Conservation (phyloP, 2,888 invertebrate genomes). For the Tinea pellionella region DNA sequence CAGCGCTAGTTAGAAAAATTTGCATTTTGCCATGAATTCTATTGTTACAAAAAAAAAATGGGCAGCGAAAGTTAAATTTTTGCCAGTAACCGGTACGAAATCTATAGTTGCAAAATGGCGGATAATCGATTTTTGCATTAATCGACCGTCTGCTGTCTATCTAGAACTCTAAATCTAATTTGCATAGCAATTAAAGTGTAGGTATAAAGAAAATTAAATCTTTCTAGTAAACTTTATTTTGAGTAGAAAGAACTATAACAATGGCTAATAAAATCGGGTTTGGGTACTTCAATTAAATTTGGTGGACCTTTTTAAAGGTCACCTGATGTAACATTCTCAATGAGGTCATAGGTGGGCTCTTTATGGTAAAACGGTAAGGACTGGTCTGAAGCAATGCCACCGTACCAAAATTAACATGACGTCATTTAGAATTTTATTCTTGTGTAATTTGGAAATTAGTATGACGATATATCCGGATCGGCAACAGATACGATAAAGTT, state of each 20-base stretch:
- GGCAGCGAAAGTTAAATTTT: neutral
- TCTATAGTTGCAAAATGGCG: neutral
- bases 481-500: neutral
- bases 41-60: neutral
- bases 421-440: too few species aligned
- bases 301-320: neutral
- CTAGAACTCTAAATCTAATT: neutral
- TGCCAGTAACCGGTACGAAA: neutral
- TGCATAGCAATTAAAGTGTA: too few species aligned
- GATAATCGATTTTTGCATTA: neutral
- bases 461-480: neutral
- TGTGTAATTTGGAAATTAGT: too few species aligned
- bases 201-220: too few species aligned
- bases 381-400: neutral
- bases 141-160: neutral
- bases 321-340: neutral
- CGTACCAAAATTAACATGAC: neutral
- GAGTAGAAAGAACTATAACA: too few species aligned
- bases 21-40: neutral
- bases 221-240: too few species aligned
- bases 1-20: neutral
- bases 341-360: neutral
- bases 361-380: slow-evolving; percentile 1
- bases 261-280: neutral
- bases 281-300: neutral